Percentiles rank a stretch among this genome's conserved stretches.
Conservation (phyloP, 2,888 invertebrate species). For the Ariolimax columbianus region DNA sequence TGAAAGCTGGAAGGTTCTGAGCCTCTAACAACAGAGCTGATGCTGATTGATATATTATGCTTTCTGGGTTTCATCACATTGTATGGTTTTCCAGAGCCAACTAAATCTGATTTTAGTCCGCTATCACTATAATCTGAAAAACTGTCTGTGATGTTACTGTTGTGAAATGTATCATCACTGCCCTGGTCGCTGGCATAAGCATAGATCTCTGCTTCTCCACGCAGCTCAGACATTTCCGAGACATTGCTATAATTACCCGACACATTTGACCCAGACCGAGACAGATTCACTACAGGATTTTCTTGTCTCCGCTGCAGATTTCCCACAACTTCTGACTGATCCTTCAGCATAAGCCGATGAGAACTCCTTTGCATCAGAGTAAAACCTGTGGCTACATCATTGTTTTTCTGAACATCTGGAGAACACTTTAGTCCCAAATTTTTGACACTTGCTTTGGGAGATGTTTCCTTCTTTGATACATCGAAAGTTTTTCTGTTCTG, state of each 20-base stretch:
- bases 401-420: neutral
- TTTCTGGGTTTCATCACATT: neutral
- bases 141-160: neutral
- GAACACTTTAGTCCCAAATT: neutral
- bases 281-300: neutral
- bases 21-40: neutral
- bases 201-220: constrained; percentile 47
- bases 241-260: constrained; percentile 73
- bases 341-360: neutral
- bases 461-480: neutral
- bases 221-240: constrained; percentile 69
- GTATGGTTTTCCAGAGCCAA: neutral
- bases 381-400: neutral
- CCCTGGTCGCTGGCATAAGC: constrained; percentile 12
- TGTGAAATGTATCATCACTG: constrained; percentile 39
- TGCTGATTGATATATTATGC: neutral
- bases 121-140: constrained; percentile 31
- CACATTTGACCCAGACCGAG: constrained; percentile 42
- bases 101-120: neutral
- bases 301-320: neutral
- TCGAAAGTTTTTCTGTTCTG: neutral
- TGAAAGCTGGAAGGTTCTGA: neutral
- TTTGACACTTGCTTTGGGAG: neutral
- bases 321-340: neutral
- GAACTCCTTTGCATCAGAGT: neutral